A percentile compares a stretch with the other conserved stretches of the same genome.
These are phyloP conservation scores for Ectemnius cavifrons DNA, from an alignment of 2,888 invertebrate genomes.

Conservation along the genomic window DNA sequence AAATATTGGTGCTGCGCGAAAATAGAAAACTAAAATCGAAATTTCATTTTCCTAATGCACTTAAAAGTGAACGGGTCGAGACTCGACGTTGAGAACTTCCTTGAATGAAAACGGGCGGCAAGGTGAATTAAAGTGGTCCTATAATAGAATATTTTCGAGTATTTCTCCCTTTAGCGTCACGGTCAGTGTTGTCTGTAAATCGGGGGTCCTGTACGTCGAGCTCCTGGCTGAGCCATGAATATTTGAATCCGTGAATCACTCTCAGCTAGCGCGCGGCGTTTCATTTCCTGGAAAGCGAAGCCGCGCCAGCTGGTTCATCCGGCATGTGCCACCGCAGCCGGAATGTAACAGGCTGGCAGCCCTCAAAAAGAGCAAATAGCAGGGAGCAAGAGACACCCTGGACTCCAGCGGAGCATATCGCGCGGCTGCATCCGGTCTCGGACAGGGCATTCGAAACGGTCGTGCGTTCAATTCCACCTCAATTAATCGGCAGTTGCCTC, in stretches of 20 bases:
- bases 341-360: conserved; percentile 25
- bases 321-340: conserved; percentile 46
- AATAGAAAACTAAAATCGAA: too few species aligned
- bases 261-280: conserved; percentile 58
- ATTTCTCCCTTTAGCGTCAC: background rate
- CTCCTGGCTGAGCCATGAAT: conserved; percentile 39
- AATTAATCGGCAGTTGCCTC: too few species aligned
- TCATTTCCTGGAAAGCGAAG: conserved; percentile 69
- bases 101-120: conserved; percentile 28
- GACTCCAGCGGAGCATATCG: background rate
- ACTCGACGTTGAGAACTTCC: conserved; percentile 15
- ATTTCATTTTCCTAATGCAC: too few species aligned
- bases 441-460: conserved; percentile 1
- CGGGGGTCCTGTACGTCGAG: conserved; percentile 7
- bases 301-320: conserved; percentile 70
- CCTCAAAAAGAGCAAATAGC: conserved; percentile 24
- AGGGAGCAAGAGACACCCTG: conserved; percentile 19
- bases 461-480: background rate
- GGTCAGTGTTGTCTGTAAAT: conserved; percentile 3
- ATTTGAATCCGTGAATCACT: conserved; percentile 64
- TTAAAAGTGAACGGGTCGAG: too few species aligned
- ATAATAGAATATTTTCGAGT: conserved; percentile 29
- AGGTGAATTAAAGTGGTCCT: conserved; percentile 42
- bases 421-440: background rate
- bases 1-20: too few species aligned